Evolutionary conservation across 2,113 vertebrate species (phyloP).

Genomic region (Urocynchramus pylzowi): DNA sequence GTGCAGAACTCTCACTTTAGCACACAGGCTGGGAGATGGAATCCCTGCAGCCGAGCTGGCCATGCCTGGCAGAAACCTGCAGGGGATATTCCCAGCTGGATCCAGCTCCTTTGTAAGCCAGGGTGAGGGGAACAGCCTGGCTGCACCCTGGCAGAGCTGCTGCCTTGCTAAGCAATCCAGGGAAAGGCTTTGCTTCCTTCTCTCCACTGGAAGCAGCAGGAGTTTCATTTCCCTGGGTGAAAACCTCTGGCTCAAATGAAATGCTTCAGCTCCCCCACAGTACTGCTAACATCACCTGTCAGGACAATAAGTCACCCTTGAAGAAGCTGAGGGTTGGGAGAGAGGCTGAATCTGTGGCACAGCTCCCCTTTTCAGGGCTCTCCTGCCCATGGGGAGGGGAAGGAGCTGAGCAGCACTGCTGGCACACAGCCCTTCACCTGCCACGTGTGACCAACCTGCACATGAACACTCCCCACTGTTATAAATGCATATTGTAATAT

Average conservation of each 20-base stretch:
- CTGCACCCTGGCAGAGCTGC: background rate
- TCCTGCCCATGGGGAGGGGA: background rate
- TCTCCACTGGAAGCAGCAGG: background rate
- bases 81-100: background rate
- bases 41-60: background rate
- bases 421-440: background rate
- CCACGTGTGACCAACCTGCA: background rate
- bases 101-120: background rate
- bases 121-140: background rate
- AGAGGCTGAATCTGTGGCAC: background rate
- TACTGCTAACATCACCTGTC: background rate
- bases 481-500: background rate
- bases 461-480: background rate
- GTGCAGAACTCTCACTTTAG: accelerated
- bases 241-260: background rate
- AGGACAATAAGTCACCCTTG: background rate
- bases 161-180: background rate
- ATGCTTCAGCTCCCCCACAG: background rate
- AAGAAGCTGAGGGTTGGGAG: background rate
- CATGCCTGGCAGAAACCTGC: background rate
- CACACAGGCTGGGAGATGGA: background rate
- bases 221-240: background rate
- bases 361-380: background rate
- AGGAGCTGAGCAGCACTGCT: background rate
- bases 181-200: background rate